These are phyloP conservation scores for Nymphalis polychloros DNA, from an alignment of 2,888 invertebrate genomes.

Conservation along the genomic window DNA sequence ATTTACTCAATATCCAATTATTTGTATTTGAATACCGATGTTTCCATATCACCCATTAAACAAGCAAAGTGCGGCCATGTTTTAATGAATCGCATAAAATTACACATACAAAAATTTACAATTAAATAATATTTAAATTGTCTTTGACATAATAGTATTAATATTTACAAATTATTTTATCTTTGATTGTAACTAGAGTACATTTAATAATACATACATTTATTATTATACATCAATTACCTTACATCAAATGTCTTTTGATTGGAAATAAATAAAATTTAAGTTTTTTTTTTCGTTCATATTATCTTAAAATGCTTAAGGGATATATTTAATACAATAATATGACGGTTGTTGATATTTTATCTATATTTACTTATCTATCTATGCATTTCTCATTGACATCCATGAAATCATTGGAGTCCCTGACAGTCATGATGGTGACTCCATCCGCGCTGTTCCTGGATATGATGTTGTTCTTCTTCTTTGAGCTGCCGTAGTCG, in stretches of 20 bases:
- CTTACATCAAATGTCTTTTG: constrained; percentile 4
- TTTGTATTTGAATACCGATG: neutral
- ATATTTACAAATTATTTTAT: constrained; percentile 5
- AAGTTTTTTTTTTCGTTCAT: neutral
- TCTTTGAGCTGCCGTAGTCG: constrained; percentile 76
- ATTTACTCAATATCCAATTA: neutral
- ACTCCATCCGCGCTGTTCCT: constrained; percentile 70
- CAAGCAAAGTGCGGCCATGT: neutral
- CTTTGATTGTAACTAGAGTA: neutral
- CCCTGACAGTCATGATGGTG: constrained; percentile 70
- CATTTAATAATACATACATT: neutral
- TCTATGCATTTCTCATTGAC: constrained; percentile 63
- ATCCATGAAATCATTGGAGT: constrained; percentile 66
- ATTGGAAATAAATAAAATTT: constrained; percentile 1
- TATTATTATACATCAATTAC: neutral
- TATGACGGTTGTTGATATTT: neutral
- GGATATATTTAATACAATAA: neutral
- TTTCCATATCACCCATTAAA: neutral
- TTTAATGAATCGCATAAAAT: no score
- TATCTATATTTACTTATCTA: constrained; percentile 54
- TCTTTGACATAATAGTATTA: constrained; percentile 5
- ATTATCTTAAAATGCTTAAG: neutral
- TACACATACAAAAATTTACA: neutral
- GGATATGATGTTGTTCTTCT: constrained; percentile 70
- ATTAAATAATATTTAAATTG: neutral